Conservation (phyloP, 2,888 invertebrate genomes). For the Carpatolechia fugitivella region DNA sequence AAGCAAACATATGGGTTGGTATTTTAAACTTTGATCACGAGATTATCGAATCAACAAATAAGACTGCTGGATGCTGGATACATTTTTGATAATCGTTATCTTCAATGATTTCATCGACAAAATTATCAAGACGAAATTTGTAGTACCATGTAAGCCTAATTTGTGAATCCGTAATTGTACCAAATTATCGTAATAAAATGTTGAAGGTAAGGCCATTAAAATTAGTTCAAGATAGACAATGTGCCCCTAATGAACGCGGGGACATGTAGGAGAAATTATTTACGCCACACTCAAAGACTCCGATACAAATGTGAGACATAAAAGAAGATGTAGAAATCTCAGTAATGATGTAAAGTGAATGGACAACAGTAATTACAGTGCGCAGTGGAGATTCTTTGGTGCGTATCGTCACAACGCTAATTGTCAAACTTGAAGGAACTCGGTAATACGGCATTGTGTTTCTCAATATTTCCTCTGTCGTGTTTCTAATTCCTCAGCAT, state of each 20-base stretch:
- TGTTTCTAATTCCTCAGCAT: conserved; percentile 17
- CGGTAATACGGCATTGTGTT: conserved; percentile 33
- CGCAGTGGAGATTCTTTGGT: conserved; percentile 54
- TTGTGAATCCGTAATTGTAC: conserved; percentile 48
- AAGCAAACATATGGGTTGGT: not conserved
- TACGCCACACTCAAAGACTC: conserved; percentile 65
- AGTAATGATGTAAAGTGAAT: conserved; percentile 74
- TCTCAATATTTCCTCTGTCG: conserved; percentile 29
- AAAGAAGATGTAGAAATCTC: conserved; percentile 70
- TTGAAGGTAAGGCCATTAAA: conserved; percentile 62
- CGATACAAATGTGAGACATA: conserved; percentile 58
- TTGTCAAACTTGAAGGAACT: conserved; percentile 48
- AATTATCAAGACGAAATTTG: conserved; percentile 19
- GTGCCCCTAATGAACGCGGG: conserved; percentile 66
- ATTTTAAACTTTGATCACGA: not conserved
- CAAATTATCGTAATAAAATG: conserved; percentile 61
- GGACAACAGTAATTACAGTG: conserved; percentile 71
- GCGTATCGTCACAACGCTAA: conserved; percentile 68
- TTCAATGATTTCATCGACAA: no score
- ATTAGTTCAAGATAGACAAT: conserved; percentile 59
- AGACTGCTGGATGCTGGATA: not conserved
- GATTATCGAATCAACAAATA: not conserved
- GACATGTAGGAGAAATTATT: conserved; percentile 67
- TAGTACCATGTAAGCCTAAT: conserved; percentile 36
- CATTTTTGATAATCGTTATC: no score